Evolutionary conservation across 2,888 invertebrate species (phyloP).

Genomic region (Callyntrura sp.): DNA sequence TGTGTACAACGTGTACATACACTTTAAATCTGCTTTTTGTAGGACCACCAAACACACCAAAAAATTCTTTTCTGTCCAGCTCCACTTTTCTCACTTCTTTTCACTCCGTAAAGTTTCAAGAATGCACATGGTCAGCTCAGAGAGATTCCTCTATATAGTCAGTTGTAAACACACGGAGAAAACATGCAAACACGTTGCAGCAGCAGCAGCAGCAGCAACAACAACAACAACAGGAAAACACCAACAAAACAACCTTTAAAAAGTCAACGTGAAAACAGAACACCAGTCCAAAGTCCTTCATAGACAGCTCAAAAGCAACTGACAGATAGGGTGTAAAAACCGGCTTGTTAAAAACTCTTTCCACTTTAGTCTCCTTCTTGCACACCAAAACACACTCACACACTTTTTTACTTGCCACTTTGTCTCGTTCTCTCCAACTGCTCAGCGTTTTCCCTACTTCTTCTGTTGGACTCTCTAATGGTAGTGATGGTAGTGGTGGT

Average conservation of each 20-base stretch:
- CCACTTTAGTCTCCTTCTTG: conserved; percentile 38
- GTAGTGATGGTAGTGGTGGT: no score
- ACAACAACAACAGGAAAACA: no score
- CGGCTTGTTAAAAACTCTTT: conserved; percentile 75
- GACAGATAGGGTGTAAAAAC: conserved; percentile 74
- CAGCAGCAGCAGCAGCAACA: no score
- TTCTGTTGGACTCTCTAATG: conserved; percentile 42
- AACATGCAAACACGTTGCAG: not conserved
- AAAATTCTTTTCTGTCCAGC: not conserved
- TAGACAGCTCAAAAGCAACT: conserved; percentile 59
- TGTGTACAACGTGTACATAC: no score
- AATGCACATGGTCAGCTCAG: conserved; percentile 36
- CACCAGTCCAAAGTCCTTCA: conserved; percentile 64
- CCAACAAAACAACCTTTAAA: not conserved
- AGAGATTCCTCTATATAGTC: conserved; percentile 19
- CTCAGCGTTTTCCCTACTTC: conserved; percentile 32
- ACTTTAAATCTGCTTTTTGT: conserved; percentile 2
- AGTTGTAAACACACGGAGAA: not conserved
- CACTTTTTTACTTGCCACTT: conserved; percentile 50
- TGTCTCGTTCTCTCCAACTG: conserved; percentile 36
- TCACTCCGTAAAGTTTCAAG: not conserved
- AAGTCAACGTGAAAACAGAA: conserved; percentile 35
- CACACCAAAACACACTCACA: no score
- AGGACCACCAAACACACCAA: not conserved
- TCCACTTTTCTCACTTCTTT: not conserved